phyloP scores from a whole-genome alignment of 1,140 invertebrate species.

The Pectinophora gossypiella region DNA sequence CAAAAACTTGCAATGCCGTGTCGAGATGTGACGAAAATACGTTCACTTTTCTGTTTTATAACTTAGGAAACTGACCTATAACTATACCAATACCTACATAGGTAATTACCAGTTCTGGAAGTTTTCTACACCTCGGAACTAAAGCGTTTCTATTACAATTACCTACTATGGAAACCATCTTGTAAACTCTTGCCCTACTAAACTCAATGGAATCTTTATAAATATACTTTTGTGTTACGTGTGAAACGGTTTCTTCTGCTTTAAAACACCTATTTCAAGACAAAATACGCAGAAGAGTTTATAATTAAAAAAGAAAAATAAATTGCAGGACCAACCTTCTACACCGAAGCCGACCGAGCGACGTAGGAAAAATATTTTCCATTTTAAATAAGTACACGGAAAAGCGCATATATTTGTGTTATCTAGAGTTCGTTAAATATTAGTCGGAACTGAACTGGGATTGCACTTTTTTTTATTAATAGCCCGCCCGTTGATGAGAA shows the following conservation, averaged over 20 bases:
- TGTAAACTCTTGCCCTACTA: too few species aligned
- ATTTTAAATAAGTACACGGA: constrained; percentile 65
- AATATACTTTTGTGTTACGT: too few species aligned
- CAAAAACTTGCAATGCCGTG: too few species aligned
- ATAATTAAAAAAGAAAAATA: constrained; percentile 16
- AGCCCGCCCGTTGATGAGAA: constrained; percentile 27
- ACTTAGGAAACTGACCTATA: too few species aligned
- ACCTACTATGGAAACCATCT: too few species aligned
- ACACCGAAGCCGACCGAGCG: constrained; percentile 17
- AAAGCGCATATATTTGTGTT: constrained; percentile 61
- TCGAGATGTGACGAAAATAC: too few species aligned
- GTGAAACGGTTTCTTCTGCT: background rate
- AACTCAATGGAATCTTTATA: too few species aligned
- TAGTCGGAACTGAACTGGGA: constrained; percentile 43
- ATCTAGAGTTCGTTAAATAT: constrained; percentile 63
- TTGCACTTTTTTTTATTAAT: constrained; percentile 50
- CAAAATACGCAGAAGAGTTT: constrained; percentile 3
- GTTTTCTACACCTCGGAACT: too few species aligned
- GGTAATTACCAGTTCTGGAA: too few species aligned
- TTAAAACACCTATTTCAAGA: background rate
- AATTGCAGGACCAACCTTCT: constrained; percentile 22
- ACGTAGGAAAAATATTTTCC: constrained; percentile 59
- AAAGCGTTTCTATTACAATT: too few species aligned
- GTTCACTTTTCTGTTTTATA: too few species aligned
- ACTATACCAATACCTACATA: too few species aligned